Base-by-base conservation (phyloP, 2,797 vertebrate genomes). In the Clarias fuscus region DNA sequence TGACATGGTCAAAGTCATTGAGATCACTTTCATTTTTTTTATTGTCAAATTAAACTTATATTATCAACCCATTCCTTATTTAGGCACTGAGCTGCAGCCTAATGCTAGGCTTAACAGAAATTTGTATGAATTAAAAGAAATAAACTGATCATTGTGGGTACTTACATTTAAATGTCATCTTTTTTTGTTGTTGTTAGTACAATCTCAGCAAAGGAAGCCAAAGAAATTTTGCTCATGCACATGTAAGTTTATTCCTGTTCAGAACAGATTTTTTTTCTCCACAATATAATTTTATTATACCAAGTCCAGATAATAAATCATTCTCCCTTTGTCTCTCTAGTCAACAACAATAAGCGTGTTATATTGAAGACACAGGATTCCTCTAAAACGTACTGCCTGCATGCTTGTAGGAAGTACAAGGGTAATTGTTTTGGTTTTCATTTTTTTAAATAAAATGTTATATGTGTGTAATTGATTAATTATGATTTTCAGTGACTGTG, bases 211-310 rank as follows among this genome's bases (percentile, higher is more conserved):
- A 58, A 4, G 0, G 18, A 71, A 22, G 13, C 40, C 0, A 2
- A 22, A 14, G 22, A 17, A 15, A 53, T 5, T 0, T 33, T 83
- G 80, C n/a, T 68, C 1, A 18, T 83, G 85, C 30, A 27, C 0
- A 17, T 27, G 85, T 86, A 40, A 86, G 81, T 77, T 15, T 75
- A 17, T 37, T 65, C 20, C 3, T 33, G 20, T n/a, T 78, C 17
- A 33, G 27, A 18, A 20, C 17, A 8, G 24, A 73, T n/a, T 11
- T 27, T 18, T 71, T 40, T 27, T 33, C 22, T 33, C 1, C 15
- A 7, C 30, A 78, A 59, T 61, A 13, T 8, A 61, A 76, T 75
- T 18, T 77, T 20, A 2, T 58, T 77, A 33, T 18, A 13, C 15
- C 30, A 14, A 22, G 18, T 78, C 76, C 30, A 11, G 33, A 78